Base-by-base conservation (phyloP, 2,797 vertebrate species). In the Neoniphon sammara region DNA sequence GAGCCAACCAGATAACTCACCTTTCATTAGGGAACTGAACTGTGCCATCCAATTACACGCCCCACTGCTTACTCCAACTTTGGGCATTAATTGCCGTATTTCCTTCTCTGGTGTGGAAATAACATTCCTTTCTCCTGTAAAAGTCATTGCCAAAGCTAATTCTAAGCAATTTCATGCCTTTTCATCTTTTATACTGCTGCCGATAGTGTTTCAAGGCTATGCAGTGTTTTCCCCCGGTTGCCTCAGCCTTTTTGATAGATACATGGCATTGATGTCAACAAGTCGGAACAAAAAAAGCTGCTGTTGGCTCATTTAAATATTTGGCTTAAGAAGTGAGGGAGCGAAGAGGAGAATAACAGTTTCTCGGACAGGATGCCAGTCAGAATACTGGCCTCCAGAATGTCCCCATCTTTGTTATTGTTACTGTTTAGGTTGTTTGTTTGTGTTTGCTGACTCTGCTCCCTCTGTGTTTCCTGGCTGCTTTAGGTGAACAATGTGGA, bases 401-500 rank as follows among this genome's bases (percentile, higher is more conserved):
- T 5, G 21, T 3, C 49, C 46, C 63, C 53, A 36, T 1, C 53
- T 81, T 80, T 76, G 64, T 73, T 65, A 65, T 55, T 7, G 53
- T 57, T 61, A 1, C 4, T 23, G 18, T 57, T 46, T 27, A 17
- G 23, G 25, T 8, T 75, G 84, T 88, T 87, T 91, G 85, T 88
- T 88, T 87, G 69, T 78, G 23, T 84, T 85, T 81, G 72, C 79
- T 90, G 75, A 90, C 0, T 27, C 8, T 60, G 36, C 81, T 88
- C 78, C 70, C 36, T 69, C n/a, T 81, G 73, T 80, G 75, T 77
- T 86, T 85, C 84, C 78, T 78, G 75, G 44, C 74, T 57, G 79
- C 75, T 80, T 57, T 80, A 95, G 96, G 96, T 97, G 85, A 97
- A 97, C 93, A 95, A 95, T 67, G 94, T 97, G 72, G 93, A 95